Evolutionary conservation across 2,888 invertebrate genomes (phyloP).

Genomic region (Metacarcinus magister): DNA sequence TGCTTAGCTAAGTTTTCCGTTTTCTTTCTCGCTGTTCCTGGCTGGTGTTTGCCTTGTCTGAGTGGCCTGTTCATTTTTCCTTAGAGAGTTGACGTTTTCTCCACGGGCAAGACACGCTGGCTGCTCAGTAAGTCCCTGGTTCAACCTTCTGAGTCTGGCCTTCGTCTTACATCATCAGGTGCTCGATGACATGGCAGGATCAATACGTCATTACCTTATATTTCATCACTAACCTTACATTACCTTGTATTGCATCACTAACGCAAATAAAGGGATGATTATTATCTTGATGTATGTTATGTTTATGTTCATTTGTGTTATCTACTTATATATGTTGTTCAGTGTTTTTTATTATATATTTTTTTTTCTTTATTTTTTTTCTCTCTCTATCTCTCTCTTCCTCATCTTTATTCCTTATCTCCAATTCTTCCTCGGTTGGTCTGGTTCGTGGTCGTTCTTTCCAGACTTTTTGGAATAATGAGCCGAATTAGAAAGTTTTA

Average conservation of each 20-base stretch:
- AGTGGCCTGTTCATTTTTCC: not conserved
- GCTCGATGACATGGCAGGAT: too few species aligned
- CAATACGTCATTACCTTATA: not conserved
- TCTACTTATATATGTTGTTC: too few species aligned
- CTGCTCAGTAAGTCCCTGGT: too few species aligned
- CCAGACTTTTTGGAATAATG: conserved; percentile 39
- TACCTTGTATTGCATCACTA: not conserved
- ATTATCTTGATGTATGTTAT: not conserved
- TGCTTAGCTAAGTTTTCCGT: too few species aligned
- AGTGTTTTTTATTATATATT: not conserved
- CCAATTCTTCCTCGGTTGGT: not conserved
- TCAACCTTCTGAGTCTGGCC: too few species aligned
- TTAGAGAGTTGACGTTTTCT: not conserved
- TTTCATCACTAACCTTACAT: not conserved
- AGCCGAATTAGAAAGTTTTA: conserved; percentile 62
- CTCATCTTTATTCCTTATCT: not conserved
- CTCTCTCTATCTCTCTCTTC: not conserved
- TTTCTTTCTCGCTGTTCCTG: too few species aligned
- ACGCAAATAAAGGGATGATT: not conserved
- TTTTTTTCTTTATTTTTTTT: not conserved
- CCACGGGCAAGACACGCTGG: too few species aligned
- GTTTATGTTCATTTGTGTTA: not conserved
- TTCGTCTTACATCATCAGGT: too few species aligned
- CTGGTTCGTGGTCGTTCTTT: not conserved
- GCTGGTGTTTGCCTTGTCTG: too few species aligned